phyloP scores from a whole-genome alignment of 2,113 vertebrate species.

The Azemiops feae region DNA sequence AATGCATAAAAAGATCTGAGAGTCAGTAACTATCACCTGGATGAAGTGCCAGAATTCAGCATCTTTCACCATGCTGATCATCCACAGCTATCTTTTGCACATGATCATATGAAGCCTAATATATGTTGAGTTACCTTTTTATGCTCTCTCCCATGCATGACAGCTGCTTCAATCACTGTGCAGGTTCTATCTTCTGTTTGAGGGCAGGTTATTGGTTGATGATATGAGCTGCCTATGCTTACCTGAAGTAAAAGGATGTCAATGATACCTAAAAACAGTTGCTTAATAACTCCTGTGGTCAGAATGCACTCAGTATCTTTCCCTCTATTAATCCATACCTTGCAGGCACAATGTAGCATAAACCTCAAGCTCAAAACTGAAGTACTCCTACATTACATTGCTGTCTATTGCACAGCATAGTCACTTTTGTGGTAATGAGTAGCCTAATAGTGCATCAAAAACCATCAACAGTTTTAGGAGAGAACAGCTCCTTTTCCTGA shows the following conservation, averaged over 20 bases:
- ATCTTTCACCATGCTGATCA: not conserved
- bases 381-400: not conserved
- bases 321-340: not conserved
- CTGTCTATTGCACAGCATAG: not conserved
- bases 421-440: not conserved
- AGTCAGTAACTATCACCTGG: not conserved
- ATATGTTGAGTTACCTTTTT: not conserved
- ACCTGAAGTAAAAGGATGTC: not conserved
- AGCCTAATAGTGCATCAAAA: not conserved
- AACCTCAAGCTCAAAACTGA: not conserved
- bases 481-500: not conserved
- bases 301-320: not conserved
- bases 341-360: not conserved
- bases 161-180: not conserved
- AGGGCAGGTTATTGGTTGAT: not conserved
- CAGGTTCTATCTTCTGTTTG: not conserved
- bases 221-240: not conserved
- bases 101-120: not conserved
- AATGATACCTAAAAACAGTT: not conserved
- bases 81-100: not conserved
- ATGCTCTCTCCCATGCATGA: not conserved
- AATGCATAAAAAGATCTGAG: not conserved
- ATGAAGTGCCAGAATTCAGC: not conserved
- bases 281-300: not conserved
- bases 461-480: not conserved